phyloP scores from a whole-genome alignment of 30 jellyfish, hydroid and myxozoan genomes.

The Cassiopea xamachana region DNA sequence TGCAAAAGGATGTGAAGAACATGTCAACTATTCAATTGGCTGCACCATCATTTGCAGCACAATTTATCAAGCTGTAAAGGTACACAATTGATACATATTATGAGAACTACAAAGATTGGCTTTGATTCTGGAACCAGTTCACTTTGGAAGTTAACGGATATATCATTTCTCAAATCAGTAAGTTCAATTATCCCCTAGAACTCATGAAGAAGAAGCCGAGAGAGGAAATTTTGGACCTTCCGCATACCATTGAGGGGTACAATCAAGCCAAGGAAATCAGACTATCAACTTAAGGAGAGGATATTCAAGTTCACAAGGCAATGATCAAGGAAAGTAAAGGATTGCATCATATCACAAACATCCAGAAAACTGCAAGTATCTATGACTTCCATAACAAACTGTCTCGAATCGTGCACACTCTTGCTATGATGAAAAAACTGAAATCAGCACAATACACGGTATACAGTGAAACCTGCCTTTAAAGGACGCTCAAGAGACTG shows the following conservation, averaged over 20 bases:
- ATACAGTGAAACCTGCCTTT: neutral
- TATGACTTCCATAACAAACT: conserved; percentile 60
- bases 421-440: conserved; percentile 54
- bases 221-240: conserved; percentile 68
- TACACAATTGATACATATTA: conserved; percentile 47
- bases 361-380: conserved; percentile 14
- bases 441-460: conserved; percentile 57
- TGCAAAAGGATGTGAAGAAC: conserved; percentile 18
- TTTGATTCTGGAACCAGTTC: conserved; percentile 71
- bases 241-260: conserved; percentile 63
- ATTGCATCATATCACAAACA: conserved; percentile 16
- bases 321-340: conserved; percentile 46
- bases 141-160: conserved; percentile 65
- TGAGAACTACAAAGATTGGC: conserved; percentile 67
- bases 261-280: conserved; percentile 47
- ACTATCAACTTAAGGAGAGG: conserved; percentile 43
- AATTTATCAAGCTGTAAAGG: conserved; percentile 40
- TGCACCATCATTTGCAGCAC: conserved; percentile 26
- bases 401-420: conserved; percentile 48
- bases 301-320: conserved; percentile 49
- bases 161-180: conserved; percentile 52
- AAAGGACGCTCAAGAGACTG: too few relatives aligned
- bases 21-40: conserved; percentile 6
- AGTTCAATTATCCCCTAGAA: conserved; percentile 49
- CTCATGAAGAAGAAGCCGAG: conserved; percentile 54